A percentile compares a stretch with the other conserved stretches of the same genome.
These are phyloP conservation scores for Ptychoptera albimana DNA, from an alignment of 2,888 invertebrate genomes.

Conservation along the genomic window DNA sequence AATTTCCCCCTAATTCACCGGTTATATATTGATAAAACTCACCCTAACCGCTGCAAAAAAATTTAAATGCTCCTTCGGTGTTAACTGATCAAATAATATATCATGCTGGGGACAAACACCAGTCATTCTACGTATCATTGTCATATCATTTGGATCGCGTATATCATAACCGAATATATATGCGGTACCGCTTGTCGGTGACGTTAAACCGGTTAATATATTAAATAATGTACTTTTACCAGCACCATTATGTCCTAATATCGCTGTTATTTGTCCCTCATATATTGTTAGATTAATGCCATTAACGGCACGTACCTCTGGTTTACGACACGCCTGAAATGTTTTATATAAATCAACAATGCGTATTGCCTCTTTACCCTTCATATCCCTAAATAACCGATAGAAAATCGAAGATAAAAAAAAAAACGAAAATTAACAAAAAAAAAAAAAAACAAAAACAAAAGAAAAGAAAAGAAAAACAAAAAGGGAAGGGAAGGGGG, in stretches of 20 bases:
- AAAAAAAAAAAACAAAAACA: too few species aligned
- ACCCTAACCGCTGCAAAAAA: conserved; percentile 73
- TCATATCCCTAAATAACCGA: conserved; percentile 43
- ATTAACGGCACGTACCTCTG: conserved; percentile 54
- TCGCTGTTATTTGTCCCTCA: conserved; percentile 72
- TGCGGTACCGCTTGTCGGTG: conserved; percentile 56
- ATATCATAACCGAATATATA: conserved; percentile 62
- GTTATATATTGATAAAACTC: conserved; percentile 18
- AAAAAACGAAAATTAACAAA: too few species aligned
- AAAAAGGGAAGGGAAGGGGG: neutral
- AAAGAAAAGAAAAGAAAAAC: neutral
- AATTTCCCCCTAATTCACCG: neutral
- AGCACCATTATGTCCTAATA: conserved; percentile 74
- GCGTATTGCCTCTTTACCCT: conserved; percentile 56
- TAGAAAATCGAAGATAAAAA: conserved; percentile 1
- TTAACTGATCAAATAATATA: conserved; percentile 62
- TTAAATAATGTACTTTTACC: conserved; percentile 78
- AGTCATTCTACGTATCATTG: conserved; percentile 61
- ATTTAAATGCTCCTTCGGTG: conserved; percentile 62
- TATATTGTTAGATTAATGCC: conserved; percentile 68
- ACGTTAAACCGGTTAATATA: conserved; percentile 65
- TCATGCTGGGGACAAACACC: conserved; percentile 82
- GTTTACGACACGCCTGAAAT: conserved; percentile 48
- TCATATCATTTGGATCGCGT: conserved; percentile 58
- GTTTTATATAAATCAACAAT: conserved; percentile 59